Evolutionary conservation across 2,888 invertebrate genomes (phyloP).

Genomic region (Drosophila subquinaria): DNA sequence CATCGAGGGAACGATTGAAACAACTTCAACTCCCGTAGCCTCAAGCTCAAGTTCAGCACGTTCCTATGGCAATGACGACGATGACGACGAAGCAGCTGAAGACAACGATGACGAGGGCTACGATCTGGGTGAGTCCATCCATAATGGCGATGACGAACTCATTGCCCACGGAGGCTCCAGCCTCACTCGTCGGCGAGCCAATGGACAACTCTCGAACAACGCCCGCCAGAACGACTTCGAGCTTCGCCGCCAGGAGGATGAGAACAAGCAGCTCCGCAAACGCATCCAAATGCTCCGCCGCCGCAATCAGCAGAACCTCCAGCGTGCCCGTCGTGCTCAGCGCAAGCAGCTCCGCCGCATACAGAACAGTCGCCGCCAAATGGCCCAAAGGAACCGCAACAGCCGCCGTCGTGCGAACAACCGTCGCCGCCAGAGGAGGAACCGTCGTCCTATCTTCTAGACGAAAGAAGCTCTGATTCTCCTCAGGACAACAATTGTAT

Average conservation of each 20-base stretch:
- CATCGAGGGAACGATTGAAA: background rate
- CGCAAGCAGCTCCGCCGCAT: slow-evolving; percentile 2
- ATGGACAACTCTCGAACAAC: background rate
- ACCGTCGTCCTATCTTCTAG: slow-evolving; percentile 22
- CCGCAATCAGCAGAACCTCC: slow-evolving; percentile 1
- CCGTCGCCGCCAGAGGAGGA: slow-evolving; percentile 24
- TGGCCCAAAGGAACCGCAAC: slow-evolving; percentile 11
- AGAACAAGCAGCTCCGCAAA: slow-evolving; percentile 48
- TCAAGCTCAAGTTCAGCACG: background rate
- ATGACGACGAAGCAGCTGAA: slow-evolving; percentile 15
- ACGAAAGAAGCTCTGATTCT: background rate
- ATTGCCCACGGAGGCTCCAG: background rate
- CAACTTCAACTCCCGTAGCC: background rate
- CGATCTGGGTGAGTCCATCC: background rate
- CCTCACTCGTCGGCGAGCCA: slow-evolving; percentile 11
- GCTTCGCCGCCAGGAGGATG: slow-evolving; percentile 57
- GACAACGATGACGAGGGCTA: slow-evolving; percentile 15
- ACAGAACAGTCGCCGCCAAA: slow-evolving; percentile 29
- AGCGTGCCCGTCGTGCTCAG: slow-evolving; percentile 5
- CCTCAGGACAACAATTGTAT: slow-evolving; percentile 3
- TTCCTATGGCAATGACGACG: background rate
- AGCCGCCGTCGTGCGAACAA: slow-evolving; percentile 16
- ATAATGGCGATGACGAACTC: slow-evolving; percentile 19
- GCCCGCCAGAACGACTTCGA: slow-evolving; percentile 45
- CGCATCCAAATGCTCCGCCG: slow-evolving; percentile 15